Conservation (phyloP, 2,797 vertebrate genomes). For the Toxotes lorentzi region DNA sequence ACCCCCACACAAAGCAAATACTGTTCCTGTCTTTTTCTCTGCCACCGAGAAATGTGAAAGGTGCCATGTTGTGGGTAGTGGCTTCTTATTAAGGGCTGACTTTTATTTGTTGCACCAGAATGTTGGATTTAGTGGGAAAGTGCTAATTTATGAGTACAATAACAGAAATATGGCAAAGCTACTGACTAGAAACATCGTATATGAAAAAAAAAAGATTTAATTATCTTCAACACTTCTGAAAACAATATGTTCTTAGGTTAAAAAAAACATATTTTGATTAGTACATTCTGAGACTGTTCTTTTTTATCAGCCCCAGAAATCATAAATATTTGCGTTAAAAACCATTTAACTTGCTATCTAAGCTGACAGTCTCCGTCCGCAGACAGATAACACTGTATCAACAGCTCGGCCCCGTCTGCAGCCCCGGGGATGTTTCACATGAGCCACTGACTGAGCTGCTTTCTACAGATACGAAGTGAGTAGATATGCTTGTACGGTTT, state of each 20-base stretch:
- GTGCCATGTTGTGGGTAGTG: constrained; percentile 54
- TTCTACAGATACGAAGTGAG: constrained; percentile 61
- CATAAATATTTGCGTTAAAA: constrained; percentile 12
- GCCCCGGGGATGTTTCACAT: constrained; percentile 35
- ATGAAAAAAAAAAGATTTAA: background rate
- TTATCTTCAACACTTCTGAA: background rate
- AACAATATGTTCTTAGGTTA: background rate
- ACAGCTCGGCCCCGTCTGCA: background rate
- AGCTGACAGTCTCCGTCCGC: constrained; percentile 25
- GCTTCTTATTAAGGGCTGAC: constrained; percentile 22
- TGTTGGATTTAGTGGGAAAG: constrained; percentile 11
- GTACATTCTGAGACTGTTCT: background rate
- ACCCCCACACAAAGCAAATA: constrained; percentile 80
- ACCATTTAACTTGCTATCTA: constrained; percentile 27
- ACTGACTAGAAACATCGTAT: background rate
- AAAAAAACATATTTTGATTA: background rate
- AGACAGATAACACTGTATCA: constrained; percentile 50
- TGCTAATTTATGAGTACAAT: background rate
- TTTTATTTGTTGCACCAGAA: constrained; percentile 28
- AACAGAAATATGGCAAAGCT: background rate
- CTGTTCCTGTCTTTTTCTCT: constrained; percentile 64
- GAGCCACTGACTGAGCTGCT: constrained; percentile 21
- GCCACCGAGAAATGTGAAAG: constrained; percentile 54
- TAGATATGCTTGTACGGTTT: constrained; percentile 59
- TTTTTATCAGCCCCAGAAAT: constrained; percentile 13